phyloP scores from a whole-genome alignment of 2,113 vertebrate species.

The Ivindomyrus marchei region DNA sequence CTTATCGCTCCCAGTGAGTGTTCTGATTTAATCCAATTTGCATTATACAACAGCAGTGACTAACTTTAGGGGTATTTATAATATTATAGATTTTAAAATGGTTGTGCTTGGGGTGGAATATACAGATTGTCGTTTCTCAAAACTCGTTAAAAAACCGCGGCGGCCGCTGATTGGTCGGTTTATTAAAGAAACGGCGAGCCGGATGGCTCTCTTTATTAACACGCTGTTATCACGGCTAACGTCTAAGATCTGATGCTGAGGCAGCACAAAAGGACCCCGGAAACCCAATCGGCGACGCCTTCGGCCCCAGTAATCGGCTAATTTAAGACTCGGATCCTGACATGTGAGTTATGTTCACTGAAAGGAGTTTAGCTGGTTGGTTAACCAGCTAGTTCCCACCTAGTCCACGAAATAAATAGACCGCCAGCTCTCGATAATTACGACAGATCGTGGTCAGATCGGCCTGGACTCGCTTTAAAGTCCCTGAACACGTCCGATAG shows the following conservation, averaged over 20 bases:
- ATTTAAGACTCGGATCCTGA: not conserved
- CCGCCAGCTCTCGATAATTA: not conserved
- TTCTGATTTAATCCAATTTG: not conserved
- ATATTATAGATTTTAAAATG: not conserved
- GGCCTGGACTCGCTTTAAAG: not conserved
- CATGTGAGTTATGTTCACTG: not conserved
- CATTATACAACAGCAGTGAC: not conserved
- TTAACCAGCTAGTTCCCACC: not conserved
- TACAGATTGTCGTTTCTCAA: not conserved
- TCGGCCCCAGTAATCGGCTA: not conserved
- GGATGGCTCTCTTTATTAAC: not conserved
- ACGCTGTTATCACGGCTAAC: not conserved
- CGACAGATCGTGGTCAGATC: not conserved
- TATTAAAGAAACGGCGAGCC: not conserved
- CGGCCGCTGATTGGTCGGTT: not conserved
- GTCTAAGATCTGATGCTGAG: not conserved
- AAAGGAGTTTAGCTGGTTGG: not conserved
- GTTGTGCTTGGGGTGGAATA: not conserved
- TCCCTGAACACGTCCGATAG: not conserved
- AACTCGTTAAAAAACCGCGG: not conserved
- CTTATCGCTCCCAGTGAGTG: not conserved
- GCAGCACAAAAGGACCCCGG: not conserved
- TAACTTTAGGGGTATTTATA: not conserved
- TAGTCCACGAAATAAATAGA: not conserved
- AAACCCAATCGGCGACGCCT: not conserved